Conservation (phyloP, 2,797 vertebrate species). For the Crocodylus rhombifer region DNA sequence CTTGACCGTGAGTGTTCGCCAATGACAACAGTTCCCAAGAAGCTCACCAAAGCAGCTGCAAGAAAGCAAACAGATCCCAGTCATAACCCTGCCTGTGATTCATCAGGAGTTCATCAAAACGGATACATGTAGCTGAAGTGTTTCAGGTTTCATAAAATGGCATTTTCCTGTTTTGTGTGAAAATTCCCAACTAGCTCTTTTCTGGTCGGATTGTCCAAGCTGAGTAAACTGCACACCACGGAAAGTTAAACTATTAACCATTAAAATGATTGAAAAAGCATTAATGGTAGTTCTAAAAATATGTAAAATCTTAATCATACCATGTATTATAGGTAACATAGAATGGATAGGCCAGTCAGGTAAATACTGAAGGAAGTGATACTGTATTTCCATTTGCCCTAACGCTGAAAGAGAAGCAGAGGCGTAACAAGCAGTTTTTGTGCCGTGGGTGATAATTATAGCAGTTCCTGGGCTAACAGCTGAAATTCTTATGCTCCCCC, state of each 20-base stretch:
- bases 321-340: not conserved
- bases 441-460: too few species aligned
- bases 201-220: not conserved
- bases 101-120: not conserved
- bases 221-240: not conserved
- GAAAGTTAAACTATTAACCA: rapidly evolving
- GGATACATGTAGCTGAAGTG: not conserved
- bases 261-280: not conserved
- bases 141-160: not conserved
- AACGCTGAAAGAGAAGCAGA: too few species aligned
- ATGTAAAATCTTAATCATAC: rapidly evolving
- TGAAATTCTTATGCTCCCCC: too few species aligned
- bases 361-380: not conserved
- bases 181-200: not conserved
- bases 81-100: not conserved
- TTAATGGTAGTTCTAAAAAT: not conserved
- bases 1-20: too few species aligned
- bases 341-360: not conserved
- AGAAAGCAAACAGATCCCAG: not conserved
- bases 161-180: not conserved
- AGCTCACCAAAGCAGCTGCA: not conserved
- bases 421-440: too few species aligned
- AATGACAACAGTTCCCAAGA: too few species aligned
- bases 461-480: too few species aligned
- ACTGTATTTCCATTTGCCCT: too few species aligned